Evolutionary conservation across 2,888 invertebrate species (phyloP).

Genomic region (Nasonia oneida): DNA sequence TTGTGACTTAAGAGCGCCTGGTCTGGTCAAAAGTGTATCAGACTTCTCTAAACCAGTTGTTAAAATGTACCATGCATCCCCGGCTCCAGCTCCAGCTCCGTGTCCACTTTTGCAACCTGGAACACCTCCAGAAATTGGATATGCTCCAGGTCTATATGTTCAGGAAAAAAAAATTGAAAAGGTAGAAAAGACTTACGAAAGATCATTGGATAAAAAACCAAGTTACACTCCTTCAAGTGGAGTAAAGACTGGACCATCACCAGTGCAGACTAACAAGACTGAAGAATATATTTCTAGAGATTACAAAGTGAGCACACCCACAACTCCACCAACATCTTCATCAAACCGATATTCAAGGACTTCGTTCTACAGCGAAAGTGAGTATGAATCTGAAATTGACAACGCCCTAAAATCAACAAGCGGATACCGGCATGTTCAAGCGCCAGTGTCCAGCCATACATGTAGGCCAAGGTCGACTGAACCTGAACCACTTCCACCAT

Average conservation of each 20-base stretch:
- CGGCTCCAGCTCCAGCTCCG: conserved; percentile 63
- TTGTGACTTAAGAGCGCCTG: conserved; percentile 79
- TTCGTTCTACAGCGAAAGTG: conserved; percentile 81
- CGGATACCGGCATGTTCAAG: conserved; percentile 80
- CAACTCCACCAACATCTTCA: conserved; percentile 78
- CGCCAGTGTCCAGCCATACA: conserved; percentile 78
- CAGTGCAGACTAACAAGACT: conserved; percentile 69
- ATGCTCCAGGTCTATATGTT: conserved; percentile 81
- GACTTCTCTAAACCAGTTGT: conserved; percentile 66
- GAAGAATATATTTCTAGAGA: conserved; percentile 74
- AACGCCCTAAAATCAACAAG: conserved; percentile 72
- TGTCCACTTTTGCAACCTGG: conserved; percentile 82
- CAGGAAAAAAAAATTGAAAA: conserved; percentile 80
- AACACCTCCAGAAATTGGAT: conserved; percentile 84
- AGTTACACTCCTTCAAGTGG: conserved; percentile 81
- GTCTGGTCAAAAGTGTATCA: conserved; percentile 78
- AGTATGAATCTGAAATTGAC: conserved; percentile 86
- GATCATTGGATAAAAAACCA: conserved; percentile 80
- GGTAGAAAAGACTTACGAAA: conserved; percentile 82
- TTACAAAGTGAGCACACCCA: conserved; percentile 74
- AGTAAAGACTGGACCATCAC: conserved; percentile 82
- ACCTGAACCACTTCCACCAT: conserved; percentile 81
- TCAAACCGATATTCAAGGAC: conserved; percentile 81
- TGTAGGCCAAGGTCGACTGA: conserved; percentile 81
- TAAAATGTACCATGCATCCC: conserved; percentile 72